These are phyloP conservation scores for Ammodytes dubius DNA, from an alignment of 2,113 vertebrate genomes.

Conservation along the genomic window DNA sequence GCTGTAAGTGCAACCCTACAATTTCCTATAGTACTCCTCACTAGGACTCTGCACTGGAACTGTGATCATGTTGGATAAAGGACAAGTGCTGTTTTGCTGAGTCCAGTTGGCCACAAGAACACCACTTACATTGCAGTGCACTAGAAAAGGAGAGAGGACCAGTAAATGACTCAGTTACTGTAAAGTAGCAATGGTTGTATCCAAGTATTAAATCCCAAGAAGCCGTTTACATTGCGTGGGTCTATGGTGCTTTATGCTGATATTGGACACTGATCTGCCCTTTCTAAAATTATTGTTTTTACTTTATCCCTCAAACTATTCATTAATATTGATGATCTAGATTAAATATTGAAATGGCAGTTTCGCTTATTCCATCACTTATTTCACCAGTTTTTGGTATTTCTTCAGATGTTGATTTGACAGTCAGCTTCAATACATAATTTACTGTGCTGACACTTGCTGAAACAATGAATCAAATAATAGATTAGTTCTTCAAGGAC, in stretches of 20 bases:
- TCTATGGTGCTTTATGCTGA: neutral
- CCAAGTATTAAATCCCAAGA: too few relatives aligned
- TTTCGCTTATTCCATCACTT: neutral
- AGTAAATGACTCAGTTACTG: constrained; percentile 49
- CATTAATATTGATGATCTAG: neutral
- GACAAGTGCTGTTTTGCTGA: constrained; percentile 75
- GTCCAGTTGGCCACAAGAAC: constrained; percentile 79
- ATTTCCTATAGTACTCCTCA: constrained; percentile 87
- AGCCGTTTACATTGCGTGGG: neutral
- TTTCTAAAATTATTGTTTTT: neutral
- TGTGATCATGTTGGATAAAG: constrained; percentile 14
- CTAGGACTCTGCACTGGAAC: constrained; percentile 86
- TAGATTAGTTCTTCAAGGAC: too few relatives aligned
- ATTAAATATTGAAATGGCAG: neutral
- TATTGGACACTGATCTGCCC: neutral
- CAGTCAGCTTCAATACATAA: neutral
- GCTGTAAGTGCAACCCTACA: too few relatives aligned
- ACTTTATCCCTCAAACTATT: neutral
- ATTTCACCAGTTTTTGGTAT: neutral
- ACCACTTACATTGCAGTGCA: constrained; percentile 80
- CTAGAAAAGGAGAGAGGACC: constrained; percentile 61
- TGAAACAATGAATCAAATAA: too few relatives aligned
- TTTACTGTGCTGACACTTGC: neutral
- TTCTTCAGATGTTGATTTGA: neutral
- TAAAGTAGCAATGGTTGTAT: neutral